Evolutionary conservation across 2,888 invertebrate species (phyloP), one percentile per base, ranked within the genome.

Genomic region (Heterodera filipjevi): DNA sequence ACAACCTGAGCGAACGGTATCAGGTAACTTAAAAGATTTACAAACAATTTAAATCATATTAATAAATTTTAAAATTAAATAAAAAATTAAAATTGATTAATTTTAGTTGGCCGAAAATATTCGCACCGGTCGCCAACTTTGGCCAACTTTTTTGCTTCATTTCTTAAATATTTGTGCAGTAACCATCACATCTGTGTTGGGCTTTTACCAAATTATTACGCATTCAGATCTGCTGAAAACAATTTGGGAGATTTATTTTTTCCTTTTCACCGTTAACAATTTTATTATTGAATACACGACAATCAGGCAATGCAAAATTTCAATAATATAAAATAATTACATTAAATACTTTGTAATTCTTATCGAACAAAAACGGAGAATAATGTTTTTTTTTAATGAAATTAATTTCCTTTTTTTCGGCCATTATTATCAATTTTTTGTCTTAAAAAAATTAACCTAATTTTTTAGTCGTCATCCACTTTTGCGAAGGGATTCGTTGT

Each of bases 51-150:
- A 44, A 49, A 49, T 49, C 16, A 19, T 16, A 16, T 1, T 1
- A 39, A 39, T 39, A 39, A 10, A 1, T 39, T 39, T 39, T 39
- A 39, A 39, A 39, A 39, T 39, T n/a, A n/a, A n/a, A n/a, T n/a
- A n/a, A n/a, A n/a, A n/a, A n/a, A n/a, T n/a, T n/a, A n/a, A n/a
- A n/a, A n/a, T n/a, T n/a, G n/a, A n/a, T n/a, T 39, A 39, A 39
- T 39, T 39, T 39, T 14, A 49, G 49, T 49, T 49, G 49, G 49
- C 72, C 46, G 72, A 49, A 49, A 49, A 49, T 14, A 49, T 49
- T 49, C 49, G 49, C 6, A 49, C 49, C 12, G 49, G 35, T 14
- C 72, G 72, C 32, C 72, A 72, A 72, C 53, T 72, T 16, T 39
- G 35, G 19, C 72, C 72, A 0, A 72, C 46, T 22, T 72, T 72